These are phyloP conservation scores for Paelopatides confundens DNA, from an alignment of 53 echinoderm and acorn worm genomes.

Conservation along the genomic window DNA sequence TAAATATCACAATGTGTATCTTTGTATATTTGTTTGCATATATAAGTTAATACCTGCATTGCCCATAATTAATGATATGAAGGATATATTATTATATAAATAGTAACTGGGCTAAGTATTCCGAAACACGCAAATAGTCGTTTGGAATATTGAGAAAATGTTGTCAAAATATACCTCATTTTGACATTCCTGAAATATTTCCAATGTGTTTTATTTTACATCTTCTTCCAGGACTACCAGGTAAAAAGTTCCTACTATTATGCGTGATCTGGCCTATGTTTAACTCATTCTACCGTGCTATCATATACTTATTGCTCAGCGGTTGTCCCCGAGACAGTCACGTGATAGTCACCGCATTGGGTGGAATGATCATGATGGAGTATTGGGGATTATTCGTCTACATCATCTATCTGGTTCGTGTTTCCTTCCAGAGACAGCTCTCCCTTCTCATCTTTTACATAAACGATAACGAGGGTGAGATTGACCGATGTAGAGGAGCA, in stretches of 20 bases:
- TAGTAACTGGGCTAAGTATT: too few species aligned
- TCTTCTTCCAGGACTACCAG: background rate
- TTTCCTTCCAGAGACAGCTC: conserved; percentile 8
- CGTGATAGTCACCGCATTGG: background rate
- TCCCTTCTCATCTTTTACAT: background rate
- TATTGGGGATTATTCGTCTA: conserved; percentile 9
- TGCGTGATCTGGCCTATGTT: background rate
- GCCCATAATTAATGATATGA: too few species aligned
- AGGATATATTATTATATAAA: too few species aligned
- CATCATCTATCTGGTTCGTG: background rate
- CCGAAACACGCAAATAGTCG: too few species aligned
- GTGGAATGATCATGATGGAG: background rate
- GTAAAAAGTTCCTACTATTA: background rate
- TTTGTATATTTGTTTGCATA: too few species aligned
- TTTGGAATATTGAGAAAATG: too few species aligned
- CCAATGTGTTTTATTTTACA: too few species aligned
- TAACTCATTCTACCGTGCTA: background rate
- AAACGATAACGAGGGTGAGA: background rate
- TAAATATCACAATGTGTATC: too few species aligned
- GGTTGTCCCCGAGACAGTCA: background rate
- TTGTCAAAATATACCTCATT: too few species aligned
- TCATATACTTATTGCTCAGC: background rate
- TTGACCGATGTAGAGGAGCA: background rate
- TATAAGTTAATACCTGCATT: too few species aligned
- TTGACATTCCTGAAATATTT: too few species aligned